A percentile compares a stretch with the other conserved stretches of the same genome.
Evolutionary conservation across 2,888 invertebrate genomes (phyloP).

Genomic region (Byasa hedistus): DNA sequence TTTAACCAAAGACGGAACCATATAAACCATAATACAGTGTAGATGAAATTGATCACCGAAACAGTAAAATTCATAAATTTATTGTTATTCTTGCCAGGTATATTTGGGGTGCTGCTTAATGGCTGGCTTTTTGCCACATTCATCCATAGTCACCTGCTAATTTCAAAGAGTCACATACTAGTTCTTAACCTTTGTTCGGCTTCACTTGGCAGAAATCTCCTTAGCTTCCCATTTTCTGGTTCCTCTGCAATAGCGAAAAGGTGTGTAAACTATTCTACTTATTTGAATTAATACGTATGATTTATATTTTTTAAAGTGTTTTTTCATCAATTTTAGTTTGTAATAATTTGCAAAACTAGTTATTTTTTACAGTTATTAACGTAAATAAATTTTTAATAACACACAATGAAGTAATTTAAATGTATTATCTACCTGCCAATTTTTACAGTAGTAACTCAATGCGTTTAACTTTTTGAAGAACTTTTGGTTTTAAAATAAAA

Average conservation of each 20-base stretch:
- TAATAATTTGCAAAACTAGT: no score
- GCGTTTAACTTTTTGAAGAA: no score
- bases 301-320: no score
- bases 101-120: constrained; percentile 78
- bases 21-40: not conserved
- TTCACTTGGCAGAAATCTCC: constrained; percentile 73
- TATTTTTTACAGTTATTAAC: no score
- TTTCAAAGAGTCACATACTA: constrained; percentile 75
- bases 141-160: constrained; percentile 76
- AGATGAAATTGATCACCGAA: not conserved
- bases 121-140: constrained; percentile 79
- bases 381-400: no score
- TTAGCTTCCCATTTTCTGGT: constrained; percentile 78
- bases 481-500: not conserved
- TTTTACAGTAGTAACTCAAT: no score
- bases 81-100: constrained; percentile 57
- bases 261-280: constrained; percentile 41
- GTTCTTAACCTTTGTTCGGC: constrained; percentile 77
- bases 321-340: no score
- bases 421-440: not conserved
- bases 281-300: not conserved
- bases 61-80: constrained; percentile 10
- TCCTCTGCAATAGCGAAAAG: constrained; percentile 76
- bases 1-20: not conserved
- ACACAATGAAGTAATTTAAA: no score